Conservation (phyloP, 2,888 invertebrate species). For the Pomacea canaliculata region DNA sequence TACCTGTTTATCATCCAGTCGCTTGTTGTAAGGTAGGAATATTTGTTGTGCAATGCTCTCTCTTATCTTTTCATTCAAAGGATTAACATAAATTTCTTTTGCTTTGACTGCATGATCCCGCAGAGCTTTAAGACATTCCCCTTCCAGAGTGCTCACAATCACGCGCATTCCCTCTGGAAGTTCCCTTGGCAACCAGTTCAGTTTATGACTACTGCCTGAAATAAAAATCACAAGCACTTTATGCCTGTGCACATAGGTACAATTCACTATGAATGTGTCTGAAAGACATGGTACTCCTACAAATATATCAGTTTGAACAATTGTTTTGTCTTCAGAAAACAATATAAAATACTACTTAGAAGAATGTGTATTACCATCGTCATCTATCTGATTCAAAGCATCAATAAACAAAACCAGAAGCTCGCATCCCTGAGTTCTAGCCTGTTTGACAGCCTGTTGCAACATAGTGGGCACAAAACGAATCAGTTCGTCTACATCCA, state of each 20-base stretch:
- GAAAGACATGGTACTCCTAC: too few species aligned
- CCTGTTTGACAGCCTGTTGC: slow-evolving; percentile 27
- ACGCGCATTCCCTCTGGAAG: slow-evolving; percentile 40
- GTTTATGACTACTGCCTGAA: slow-evolving; percentile 38
- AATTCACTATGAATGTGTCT: too few species aligned
- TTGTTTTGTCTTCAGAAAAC: too few species aligned
- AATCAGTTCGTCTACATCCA: slow-evolving; percentile 42
- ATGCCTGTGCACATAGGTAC: too few species aligned
- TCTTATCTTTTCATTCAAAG: slow-evolving; percentile 36
- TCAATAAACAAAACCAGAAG: slow-evolving; percentile 42
- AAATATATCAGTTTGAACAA: too few species aligned
- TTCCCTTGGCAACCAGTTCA: slow-evolving; percentile 42
- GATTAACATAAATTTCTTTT: slow-evolving; percentile 37
- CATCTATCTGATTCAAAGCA: slow-evolving; percentile 50
- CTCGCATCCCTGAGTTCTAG: slow-evolving; percentile 30
- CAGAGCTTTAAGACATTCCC: slow-evolving; percentile 41
- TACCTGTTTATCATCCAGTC: slow-evolving; percentile 46
- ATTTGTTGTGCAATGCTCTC: slow-evolving; percentile 38
- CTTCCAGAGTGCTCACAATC: slow-evolving; percentile 47
- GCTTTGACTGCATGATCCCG: slow-evolving; percentile 20
- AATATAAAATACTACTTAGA: too few species aligned
- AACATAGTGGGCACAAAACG: slow-evolving; percentile 41
- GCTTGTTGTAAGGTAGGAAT: slow-evolving; percentile 44
- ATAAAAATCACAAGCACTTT: not conserved
- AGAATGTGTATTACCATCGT: slow-evolving; percentile 33